These are phyloP conservation scores for Cataglyphis albicans DNA, from an alignment of 2,888 invertebrate species.

Conservation along the genomic window DNA sequence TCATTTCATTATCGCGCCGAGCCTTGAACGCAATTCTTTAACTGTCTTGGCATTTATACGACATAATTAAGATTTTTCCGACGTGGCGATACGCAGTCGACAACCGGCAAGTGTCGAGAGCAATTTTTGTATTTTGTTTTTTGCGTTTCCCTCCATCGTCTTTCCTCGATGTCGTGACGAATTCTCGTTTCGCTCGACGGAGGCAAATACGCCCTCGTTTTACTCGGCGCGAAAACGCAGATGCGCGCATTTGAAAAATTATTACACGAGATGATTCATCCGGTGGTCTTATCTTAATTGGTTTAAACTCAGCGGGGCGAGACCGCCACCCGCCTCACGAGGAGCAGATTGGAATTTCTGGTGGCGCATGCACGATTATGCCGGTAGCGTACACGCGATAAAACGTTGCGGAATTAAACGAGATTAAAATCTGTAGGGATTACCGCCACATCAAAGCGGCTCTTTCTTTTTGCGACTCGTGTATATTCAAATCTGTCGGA, in stretches of 20 bases:
- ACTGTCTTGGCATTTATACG: conserved; percentile 54
- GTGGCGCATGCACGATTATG: conserved; percentile 53
- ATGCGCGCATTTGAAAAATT: conserved; percentile 39
- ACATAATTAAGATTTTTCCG: conserved; percentile 63
- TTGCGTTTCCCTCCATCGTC: not conserved
- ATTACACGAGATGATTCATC: conserved; percentile 44
- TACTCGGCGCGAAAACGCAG: not conserved
- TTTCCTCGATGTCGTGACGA: not conserved
- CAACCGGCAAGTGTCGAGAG: not conserved
- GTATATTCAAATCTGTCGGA: conserved; percentile 49
- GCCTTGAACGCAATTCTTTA: conserved; percentile 51
- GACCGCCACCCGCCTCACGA: not conserved
- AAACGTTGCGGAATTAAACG: conserved; percentile 55
- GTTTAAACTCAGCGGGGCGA: conserved; percentile 39
- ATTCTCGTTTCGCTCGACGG: not conserved
- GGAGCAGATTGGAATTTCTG: conserved; percentile 54
- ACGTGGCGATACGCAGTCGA: conserved; percentile 17
- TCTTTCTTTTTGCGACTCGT: conserved; percentile 29
- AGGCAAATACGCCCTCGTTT: conserved; percentile 14
- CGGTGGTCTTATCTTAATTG: conserved; percentile 50
- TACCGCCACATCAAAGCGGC: conserved; percentile 48
- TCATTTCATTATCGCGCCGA: conserved; percentile 57
- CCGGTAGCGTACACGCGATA: conserved; percentile 53
- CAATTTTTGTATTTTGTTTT: not conserved
- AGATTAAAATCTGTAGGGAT: conserved; percentile 56